Conservation (phyloP, 2,113 vertebrate genomes). For the Triplophysa tibetana region DNA sequence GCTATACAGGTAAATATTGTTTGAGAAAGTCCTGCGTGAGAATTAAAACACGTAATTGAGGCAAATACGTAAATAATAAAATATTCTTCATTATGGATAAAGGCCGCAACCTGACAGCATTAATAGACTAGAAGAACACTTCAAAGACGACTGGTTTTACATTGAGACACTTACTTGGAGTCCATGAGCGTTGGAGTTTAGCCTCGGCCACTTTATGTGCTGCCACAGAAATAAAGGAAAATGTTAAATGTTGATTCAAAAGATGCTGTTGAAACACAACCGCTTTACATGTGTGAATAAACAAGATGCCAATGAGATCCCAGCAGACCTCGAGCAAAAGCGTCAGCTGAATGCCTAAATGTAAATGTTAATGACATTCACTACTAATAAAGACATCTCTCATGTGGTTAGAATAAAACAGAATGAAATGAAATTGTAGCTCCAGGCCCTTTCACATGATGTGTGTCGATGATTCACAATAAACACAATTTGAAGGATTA, state of each 20-base stretch:
- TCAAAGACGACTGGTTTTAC: constrained; percentile 57
- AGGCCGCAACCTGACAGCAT: not conserved
- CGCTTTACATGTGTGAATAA: not conserved
- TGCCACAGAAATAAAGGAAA: constrained; percentile 53
- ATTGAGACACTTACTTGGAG: constrained; percentile 71
- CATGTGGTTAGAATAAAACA: too few relatives aligned
- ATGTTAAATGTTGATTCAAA: constrained; percentile 22
- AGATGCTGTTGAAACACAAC: not conserved
- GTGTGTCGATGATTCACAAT: too few relatives aligned
- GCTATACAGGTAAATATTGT: too few relatives aligned
- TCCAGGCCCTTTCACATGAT: too few relatives aligned
- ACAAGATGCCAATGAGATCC: not conserved
- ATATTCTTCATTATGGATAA: too few relatives aligned
- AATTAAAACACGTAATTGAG: too few relatives aligned
- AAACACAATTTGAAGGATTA: too few relatives aligned
- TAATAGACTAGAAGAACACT: not conserved
- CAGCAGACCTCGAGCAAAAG: not conserved
- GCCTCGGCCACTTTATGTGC: constrained; percentile 67
- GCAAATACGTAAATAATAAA: too few relatives aligned
- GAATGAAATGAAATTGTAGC: not conserved
- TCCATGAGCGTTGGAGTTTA: constrained; percentile 62
- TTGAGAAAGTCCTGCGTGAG: too few relatives aligned
- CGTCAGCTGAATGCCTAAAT: too few relatives aligned
- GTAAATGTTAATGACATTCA: not conserved
- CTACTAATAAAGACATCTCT: not conserved